Evolutionary conservation across 2,797 vertebrate genomes (phyloP), one percentile per base, ranked within the genome.

Genomic region (Chelidonichthys spinosus): DNA sequence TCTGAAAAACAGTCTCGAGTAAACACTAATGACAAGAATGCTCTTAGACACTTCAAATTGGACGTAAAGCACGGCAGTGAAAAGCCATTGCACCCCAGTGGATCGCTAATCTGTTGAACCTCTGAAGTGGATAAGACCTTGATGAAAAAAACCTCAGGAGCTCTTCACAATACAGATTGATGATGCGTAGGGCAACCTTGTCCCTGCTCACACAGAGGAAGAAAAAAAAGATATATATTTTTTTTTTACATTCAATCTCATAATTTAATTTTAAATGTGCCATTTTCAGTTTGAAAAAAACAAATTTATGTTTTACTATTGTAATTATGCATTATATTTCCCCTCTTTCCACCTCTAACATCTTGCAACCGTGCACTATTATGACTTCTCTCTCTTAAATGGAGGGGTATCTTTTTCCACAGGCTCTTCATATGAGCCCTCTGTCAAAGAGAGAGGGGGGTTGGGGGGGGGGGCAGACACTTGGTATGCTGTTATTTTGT

Each of bases 401-500:
- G 83, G 86, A 92, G 91, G 89, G 85, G 74, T 82, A 79, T 88
- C 90, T 89, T 85, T 88, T 86, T 87, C 87, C 78, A 39, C 35
- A 17, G 69, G 81, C 85, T 87, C 85, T 70, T 89, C 81, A 59
- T 86, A 79, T 78, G 79, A 86, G 86, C 77, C 80, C 86, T 84
- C 74, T 79, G 79, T 91, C 85, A 91, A 82, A 85, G 79, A 66
- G 85, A 79, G 50, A 32, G 50, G 40, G 79, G 83, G 49, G 25
- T 25, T 25, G 25, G 25, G 11, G 43, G 46, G 62, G 64, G 78
- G 86, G 72, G 67, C 77, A 68, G 79, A 90, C 91, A 88, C 89
- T 90, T 79, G 86, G 72, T 83, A 90, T 87, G 90, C 90, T 93
- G 92, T 94, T 94, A 94, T 94, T 93, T 93, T 81, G 80, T 90